These are phyloP conservation scores for Pycnonotus jocosus DNA, from an alignment of 2,113 vertebrate genomes.

Conservation along the genomic window DNA sequence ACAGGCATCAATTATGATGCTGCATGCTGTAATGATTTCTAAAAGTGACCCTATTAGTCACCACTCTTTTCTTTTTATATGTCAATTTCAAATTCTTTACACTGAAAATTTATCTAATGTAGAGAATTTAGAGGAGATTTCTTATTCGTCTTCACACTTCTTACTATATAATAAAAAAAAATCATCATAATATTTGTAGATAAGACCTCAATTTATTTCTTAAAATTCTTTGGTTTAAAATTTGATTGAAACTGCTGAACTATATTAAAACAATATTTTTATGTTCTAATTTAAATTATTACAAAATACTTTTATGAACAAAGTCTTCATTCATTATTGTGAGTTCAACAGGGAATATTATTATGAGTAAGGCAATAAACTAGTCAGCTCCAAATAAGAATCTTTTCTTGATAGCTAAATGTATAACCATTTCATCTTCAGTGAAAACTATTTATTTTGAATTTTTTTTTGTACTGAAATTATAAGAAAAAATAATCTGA, in stretches of 20 bases:
- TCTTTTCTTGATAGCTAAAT: background rate
- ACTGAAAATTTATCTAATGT: background rate
- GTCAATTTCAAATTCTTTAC: background rate
- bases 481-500: background rate
- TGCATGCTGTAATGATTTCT: background rate
- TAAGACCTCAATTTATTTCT: background rate
- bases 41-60: background rate
- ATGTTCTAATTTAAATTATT: background rate
- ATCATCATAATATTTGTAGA: background rate
- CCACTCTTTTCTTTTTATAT: background rate
- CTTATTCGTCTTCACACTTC: background rate
- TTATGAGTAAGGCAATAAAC: background rate
- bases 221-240: background rate
- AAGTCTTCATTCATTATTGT: background rate
- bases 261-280: background rate
- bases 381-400: background rate
- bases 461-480: background rate
- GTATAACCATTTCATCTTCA: background rate
- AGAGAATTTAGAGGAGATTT: background rate
- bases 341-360: background rate
- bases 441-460: background rate
- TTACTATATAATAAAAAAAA: background rate
- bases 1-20: background rate
- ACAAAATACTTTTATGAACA: background rate
- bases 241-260: background rate